These are phyloP conservation scores for Promerops cafer DNA, from an alignment of 2,113 vertebrate species.

Conservation along the genomic window DNA sequence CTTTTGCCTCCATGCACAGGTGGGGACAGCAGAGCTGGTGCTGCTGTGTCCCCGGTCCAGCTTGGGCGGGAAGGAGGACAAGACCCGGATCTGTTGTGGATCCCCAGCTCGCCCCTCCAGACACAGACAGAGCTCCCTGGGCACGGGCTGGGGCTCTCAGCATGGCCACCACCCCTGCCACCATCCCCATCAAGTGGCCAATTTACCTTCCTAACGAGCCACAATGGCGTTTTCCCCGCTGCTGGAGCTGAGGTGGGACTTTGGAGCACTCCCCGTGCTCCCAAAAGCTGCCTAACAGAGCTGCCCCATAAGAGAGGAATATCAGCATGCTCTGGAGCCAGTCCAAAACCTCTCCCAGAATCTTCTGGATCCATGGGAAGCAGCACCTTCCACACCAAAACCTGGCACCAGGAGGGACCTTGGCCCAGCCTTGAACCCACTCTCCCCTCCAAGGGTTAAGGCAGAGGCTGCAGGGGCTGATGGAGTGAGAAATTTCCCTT, in stretches of 20 bases:
- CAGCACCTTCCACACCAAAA: neutral
- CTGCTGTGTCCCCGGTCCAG: neutral
- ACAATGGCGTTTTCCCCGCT: accelerated
- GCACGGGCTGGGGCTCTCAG: neutral
- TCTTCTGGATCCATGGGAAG: neutral
- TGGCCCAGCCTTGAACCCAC: neutral
- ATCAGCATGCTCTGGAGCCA: neutral
- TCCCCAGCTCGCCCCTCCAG: accelerated
- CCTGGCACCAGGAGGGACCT: neutral
- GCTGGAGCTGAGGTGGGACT: neutral
- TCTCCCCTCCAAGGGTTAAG: neutral
- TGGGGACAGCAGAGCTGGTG: accelerated
- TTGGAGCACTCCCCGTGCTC: accelerated
- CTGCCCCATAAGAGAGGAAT: neutral
- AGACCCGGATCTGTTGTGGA: neutral
- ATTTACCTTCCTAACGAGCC: accelerated
- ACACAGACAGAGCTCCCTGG: neutral
- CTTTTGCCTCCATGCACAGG: neutral
- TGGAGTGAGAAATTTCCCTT: slow-evolving; percentile 25
- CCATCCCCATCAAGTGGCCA: neutral
- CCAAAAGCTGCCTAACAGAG: neutral
- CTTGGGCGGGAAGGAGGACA: accelerated
- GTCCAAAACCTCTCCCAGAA: neutral
- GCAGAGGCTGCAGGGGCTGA: neutral
- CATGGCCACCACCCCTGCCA: neutral